phyloP scores from a whole-genome alignment of 2,113 vertebrate species.

The Saguinus midas region DNA sequence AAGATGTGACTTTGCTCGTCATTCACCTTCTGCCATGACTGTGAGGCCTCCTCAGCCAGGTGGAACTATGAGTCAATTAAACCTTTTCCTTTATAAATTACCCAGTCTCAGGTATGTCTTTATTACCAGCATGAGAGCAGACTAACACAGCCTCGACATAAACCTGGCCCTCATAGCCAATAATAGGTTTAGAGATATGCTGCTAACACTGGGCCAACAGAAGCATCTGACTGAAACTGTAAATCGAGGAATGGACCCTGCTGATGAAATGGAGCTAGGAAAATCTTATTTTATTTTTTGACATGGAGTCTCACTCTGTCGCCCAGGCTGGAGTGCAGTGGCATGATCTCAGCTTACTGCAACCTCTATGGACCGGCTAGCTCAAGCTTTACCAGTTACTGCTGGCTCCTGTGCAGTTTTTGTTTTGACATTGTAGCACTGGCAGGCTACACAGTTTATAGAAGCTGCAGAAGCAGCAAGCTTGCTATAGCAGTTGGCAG shows the following conservation, averaged over 20 bases:
- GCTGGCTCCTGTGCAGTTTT: constrained; percentile 89
- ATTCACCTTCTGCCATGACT: too few relatives aligned
- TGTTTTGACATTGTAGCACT: constrained; percentile 90
- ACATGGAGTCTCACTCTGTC: too few relatives aligned
- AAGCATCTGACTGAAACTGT: constrained; percentile 93
- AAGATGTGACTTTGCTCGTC: too few relatives aligned
- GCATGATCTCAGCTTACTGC: too few relatives aligned
- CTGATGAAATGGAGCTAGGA: constrained; percentile 92
- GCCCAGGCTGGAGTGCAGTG: too few relatives aligned
- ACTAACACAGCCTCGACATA: constrained; percentile 87
- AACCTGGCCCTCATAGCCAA: constrained; percentile 95
- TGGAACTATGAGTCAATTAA: too few relatives aligned
- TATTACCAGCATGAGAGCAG: too few relatives aligned
- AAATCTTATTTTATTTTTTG: constrained; percentile 82
- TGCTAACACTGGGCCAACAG: constrained; percentile 93
- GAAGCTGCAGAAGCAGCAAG: constrained; percentile 93
- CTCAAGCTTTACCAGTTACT: constrained; percentile 91
- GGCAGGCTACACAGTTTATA: constrained; percentile 90
- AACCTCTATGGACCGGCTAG: constrained; percentile 85
- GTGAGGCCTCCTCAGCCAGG: too few relatives aligned
- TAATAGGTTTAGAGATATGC: constrained; percentile 92
- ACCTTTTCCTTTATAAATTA: too few relatives aligned
- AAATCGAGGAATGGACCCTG: constrained; percentile 93
- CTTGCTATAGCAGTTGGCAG: constrained; percentile 92
- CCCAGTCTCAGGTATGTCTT: too few relatives aligned